Evolutionary conservation across 2,797 vertebrate genomes (phyloP).

Genomic region (Podarcis siculus): DNA sequence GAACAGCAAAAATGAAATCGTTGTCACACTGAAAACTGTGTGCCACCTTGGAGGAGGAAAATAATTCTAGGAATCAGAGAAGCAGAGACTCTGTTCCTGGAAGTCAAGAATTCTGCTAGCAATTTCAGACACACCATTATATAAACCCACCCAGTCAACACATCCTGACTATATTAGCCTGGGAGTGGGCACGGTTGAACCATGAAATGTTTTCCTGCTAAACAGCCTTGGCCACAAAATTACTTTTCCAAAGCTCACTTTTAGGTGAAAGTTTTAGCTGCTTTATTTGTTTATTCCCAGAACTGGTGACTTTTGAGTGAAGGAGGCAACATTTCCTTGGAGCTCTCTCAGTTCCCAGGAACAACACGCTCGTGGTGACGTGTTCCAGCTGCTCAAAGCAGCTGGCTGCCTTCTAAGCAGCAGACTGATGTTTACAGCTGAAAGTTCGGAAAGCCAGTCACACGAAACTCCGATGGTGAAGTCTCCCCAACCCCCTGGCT

Average conservation of each 20-base stretch:
- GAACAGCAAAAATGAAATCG: not conserved
- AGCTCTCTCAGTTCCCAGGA: not conserved
- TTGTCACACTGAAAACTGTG: not conserved
- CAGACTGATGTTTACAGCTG: not conserved
- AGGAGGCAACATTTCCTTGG: not conserved
- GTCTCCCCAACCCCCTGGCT: not conserved
- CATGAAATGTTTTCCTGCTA: not conserved
- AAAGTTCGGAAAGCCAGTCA: not conserved
- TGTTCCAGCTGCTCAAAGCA: slow-evolving; percentile 14
- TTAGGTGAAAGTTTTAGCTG: not conserved
- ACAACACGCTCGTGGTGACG: not conserved
- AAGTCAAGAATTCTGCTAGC: not conserved
- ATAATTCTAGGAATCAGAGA: not conserved
- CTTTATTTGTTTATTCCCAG: not conserved
- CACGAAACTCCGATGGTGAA: not conserved
- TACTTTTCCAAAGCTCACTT: not conserved
- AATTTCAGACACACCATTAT: not conserved
- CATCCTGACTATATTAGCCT: not conserved
- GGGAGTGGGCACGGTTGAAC: not conserved
- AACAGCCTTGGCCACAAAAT: not conserved
- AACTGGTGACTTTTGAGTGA: not conserved
- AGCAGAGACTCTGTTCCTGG: not conserved
- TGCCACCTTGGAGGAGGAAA: not conserved
- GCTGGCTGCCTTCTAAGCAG: not conserved
- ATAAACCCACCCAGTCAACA: not conserved